Conservation (phyloP, 1,140 invertebrate genomes). For the Aphelenchoides avenae region DNA sequence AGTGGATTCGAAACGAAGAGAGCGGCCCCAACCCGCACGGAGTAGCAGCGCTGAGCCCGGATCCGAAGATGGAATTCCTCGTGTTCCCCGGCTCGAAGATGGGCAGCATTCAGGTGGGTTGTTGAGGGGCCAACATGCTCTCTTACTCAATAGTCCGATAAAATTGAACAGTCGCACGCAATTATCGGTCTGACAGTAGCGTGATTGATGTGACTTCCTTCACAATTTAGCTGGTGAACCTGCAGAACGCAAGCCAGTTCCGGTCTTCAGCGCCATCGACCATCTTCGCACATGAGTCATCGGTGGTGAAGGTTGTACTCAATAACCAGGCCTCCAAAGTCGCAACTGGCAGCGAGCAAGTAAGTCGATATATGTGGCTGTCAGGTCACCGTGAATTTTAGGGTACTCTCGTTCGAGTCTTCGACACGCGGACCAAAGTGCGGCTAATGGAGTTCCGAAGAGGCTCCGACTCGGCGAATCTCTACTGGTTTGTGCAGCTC, state of each 20-base stretch:
- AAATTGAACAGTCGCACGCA: no score
- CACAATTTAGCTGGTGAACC: conserved; percentile 7
- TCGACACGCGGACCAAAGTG: conserved; percentile 18
- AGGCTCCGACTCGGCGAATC: conserved; percentile 7
- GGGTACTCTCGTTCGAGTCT: conserved; percentile 14
- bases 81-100: conserved; percentile 15
- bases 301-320: conserved; percentile 17
- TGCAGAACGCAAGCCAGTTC: conserved; percentile 12
- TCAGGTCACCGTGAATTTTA: conserved; percentile 1
- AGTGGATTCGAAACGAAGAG: conserved; percentile 13
- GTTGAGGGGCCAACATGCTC: no score
- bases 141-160: no score
- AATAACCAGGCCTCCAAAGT: conserved; percentile 26
- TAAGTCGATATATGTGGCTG: background rate
- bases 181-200: conserved; percentile 1
- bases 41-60: conserved; percentile 14
- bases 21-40: conserved; percentile 15
- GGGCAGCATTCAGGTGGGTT: conserved; percentile 16
- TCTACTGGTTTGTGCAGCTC: conserved; percentile 5
- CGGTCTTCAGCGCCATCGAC: conserved; percentile 10
- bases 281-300: conserved; percentile 15
- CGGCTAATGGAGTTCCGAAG: conserved; percentile 5
- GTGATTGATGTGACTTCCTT: background rate
- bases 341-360: conserved; percentile 18
- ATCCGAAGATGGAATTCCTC: conserved; percentile 20